Evolutionary conservation across 2,797 vertebrate genomes (phyloP).

Genomic region (Etheostoma nigrum): DNA sequence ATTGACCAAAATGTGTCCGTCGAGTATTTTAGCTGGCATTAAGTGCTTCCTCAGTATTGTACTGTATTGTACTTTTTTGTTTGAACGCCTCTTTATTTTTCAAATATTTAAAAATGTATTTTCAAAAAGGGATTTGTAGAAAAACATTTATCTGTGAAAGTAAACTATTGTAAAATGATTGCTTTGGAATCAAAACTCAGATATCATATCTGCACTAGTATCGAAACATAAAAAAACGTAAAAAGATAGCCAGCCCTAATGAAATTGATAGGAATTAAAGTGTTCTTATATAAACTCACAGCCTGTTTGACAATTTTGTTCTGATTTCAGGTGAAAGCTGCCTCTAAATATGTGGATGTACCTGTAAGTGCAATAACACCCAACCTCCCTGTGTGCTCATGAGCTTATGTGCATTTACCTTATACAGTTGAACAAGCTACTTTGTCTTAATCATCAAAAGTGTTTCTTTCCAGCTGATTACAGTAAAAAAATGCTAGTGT

Average conservation of each 20-base stretch:
- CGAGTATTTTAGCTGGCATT: background rate
- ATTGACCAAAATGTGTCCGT: background rate
- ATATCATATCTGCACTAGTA: background rate
- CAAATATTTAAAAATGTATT: background rate
- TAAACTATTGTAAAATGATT: background rate
- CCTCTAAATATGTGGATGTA: constrained; percentile 99
- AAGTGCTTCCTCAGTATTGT: background rate
- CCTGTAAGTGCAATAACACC: constrained; percentile 90
- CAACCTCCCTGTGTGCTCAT: constrained; percentile 18
- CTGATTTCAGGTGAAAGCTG: constrained; percentile 95
- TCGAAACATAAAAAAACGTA: background rate
- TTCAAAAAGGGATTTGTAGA: background rate
- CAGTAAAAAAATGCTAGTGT: background rate
- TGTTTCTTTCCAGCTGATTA: constrained; percentile 14
- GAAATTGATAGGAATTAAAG: background rate
- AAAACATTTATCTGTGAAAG: background rate
- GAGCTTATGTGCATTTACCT: constrained; percentile 6
- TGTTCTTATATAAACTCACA: background rate
- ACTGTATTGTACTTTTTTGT: background rate
- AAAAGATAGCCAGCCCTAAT: background rate
- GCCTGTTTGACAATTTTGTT: constrained; percentile 60
- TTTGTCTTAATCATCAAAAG: constrained; percentile 2
- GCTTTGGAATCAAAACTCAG: background rate
- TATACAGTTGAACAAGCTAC: constrained; percentile 10
- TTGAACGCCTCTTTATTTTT: background rate